A percentile compares a stretch with the other conserved stretches of the same genome.
Evolutionary conservation across 2,797 vertebrate species (phyloP).

Genomic region (Garrulus glandarius): DNA sequence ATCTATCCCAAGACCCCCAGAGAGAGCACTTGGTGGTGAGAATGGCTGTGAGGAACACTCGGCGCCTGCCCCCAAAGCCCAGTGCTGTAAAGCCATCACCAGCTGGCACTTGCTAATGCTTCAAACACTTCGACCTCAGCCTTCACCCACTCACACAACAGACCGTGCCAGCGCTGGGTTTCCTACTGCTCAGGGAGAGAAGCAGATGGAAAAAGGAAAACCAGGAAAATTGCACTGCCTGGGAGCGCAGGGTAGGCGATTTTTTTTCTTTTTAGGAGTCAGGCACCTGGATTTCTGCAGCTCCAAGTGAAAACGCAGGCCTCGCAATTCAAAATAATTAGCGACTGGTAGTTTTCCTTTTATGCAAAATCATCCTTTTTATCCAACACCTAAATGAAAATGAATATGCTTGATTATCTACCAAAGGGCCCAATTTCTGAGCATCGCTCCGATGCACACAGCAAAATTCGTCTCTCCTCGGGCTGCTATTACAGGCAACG

Average conservation of each 20-base stretch:
- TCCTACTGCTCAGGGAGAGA: neutral
- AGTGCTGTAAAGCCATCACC: neutral
- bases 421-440: slow-evolving; percentile 56
- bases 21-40: neutral
- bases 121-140: neutral
- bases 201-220: slow-evolving; percentile 30
- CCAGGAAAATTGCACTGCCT: neutral
- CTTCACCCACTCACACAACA: neutral
- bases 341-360: slow-evolving; percentile 59
- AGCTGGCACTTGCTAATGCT: neutral
- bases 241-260: neutral
- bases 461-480: slow-evolving; percentile 3
- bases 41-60: neutral
- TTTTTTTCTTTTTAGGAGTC: neutral
- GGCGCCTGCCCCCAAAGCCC: neutral
- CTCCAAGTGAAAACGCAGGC: slow-evolving; percentile 58
- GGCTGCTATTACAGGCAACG: neutral
- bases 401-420: slow-evolving; percentile 69
- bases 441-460: neutral
- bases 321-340: slow-evolving; percentile 60
- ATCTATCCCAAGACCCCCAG: neutral
- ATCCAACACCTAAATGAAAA: slow-evolving; percentile 69
- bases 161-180: rapidly evolving
- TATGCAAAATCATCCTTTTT: slow-evolving; percentile 67
- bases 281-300: slow-evolving; percentile 67